phyloP scores from a whole-genome alignment of 1,140 invertebrate species.

The Octopus bimaculoides region DNA sequence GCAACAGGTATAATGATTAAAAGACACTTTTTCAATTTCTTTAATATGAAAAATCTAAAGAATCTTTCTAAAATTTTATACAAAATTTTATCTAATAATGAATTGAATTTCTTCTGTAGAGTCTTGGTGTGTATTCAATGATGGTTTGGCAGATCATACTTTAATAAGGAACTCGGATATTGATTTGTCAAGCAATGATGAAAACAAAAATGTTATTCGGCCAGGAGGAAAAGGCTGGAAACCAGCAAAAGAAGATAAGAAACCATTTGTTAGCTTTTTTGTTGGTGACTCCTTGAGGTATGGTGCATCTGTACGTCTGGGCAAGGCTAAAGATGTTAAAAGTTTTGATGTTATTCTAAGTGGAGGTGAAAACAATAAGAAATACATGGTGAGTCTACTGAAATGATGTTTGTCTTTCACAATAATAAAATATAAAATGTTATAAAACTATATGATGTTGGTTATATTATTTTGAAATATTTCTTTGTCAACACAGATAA shows the following conservation, averaged over 20 bases:
- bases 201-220: background rate
- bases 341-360: background rate
- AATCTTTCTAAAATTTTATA: no score
- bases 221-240: constrained; percentile 1
- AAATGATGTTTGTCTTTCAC: no score
- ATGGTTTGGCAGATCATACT: background rate
- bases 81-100: no score
- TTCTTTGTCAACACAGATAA: no score
- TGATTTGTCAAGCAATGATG: constrained; percentile 1
- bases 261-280: background rate
- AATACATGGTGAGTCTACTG: no score
- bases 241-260: background rate
- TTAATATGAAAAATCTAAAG: no score
- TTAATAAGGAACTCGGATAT: background rate
- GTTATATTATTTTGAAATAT: no score
- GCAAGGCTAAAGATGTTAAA: background rate
- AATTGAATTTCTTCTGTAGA: background rate
- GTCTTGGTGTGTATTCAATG: background rate
- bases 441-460: no score
- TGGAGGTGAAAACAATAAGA: background rate
- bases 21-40: no score
- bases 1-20: background rate
- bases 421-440: no score
- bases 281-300: background rate
- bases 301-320: background rate